Percentiles rank a stretch among this genome's conserved stretches.
Conservation (phyloP, 1,140 invertebrate genomes). For the Ganaspis sp. region DNA sequence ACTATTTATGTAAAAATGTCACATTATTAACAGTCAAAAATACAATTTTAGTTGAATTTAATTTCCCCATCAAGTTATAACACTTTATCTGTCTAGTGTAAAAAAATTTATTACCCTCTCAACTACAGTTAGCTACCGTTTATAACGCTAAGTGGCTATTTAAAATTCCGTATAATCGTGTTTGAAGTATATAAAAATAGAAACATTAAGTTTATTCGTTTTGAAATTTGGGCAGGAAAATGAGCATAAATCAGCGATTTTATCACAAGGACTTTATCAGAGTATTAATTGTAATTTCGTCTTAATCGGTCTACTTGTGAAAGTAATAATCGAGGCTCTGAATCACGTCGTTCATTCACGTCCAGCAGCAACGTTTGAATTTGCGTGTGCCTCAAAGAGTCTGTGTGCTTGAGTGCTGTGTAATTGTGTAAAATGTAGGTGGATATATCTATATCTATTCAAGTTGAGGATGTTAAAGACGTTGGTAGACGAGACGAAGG, state of each 20-base stretch:
- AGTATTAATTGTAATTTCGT: conserved; percentile 22
- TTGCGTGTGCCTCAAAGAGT: conserved; percentile 23
- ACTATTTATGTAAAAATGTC: no score
- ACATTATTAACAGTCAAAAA: no score
- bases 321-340: conserved; percentile 22
- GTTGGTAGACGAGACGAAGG: conserved; percentile 52
- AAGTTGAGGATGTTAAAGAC: conserved; percentile 56
- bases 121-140: no score
- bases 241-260: not conserved
- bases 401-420: not conserved
- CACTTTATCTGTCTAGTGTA: no score
- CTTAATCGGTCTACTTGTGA: conserved; percentile 25
- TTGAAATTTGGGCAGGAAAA: not conserved
- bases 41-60: no score
- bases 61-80: no score
- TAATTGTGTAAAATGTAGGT: conserved; percentile 1
- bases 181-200: not conserved
- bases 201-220: not conserved
- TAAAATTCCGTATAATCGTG: not conserved
- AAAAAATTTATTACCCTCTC: no score
- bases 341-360: conserved; percentile 31
- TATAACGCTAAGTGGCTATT: no score
- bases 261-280: conserved; percentile 19
- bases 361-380: conserved; percentile 28
- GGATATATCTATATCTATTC: conserved; percentile 18